Conservation (phyloP, 1,140 invertebrate genomes). For the Choristoneura fumiferana region DNA sequence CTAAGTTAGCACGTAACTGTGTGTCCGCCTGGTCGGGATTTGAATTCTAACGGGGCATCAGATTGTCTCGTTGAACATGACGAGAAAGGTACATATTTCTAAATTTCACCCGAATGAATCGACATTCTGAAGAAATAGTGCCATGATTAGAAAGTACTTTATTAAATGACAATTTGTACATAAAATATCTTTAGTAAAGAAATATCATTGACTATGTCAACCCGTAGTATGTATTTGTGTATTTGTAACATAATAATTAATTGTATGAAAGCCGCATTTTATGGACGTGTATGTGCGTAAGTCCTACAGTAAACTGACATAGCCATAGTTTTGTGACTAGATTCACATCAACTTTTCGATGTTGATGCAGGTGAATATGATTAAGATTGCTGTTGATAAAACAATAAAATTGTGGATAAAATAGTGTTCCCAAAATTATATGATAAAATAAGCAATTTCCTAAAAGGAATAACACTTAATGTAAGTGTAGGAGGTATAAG, state of each 20-base stretch:
- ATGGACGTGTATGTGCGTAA: constrained; percentile 40
- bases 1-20: not conserved
- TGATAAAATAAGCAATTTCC: constrained; percentile 34
- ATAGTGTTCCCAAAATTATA: constrained; percentile 45
- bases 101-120: constrained; percentile 41
- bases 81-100: constrained; percentile 56
- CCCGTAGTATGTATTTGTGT: constrained; percentile 51
- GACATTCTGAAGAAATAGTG: constrained; percentile 68
- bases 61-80: not conserved
- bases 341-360: constrained; percentile 44
- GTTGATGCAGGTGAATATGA: constrained; percentile 61
- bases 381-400: constrained; percentile 48
- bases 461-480: constrained; percentile 37
- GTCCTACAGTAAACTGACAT: constrained; percentile 34
- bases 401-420: constrained; percentile 41
- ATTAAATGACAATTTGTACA: constrained; percentile 64
- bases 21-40: not conserved
- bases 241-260: constrained; percentile 61
- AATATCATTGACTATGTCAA: constrained; percentile 54
- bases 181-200: constrained; percentile 59
- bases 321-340: constrained; percentile 45
- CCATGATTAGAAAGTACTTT: constrained; percentile 55
- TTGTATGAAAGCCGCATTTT: constrained; percentile 48
- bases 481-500: constrained; percentile 37
- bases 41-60: not conserved